A percentile compares a stretch with the other conserved stretches of the same genome.
Conservation (phyloP, 2,797 vertebrate species). For the Leptodactylus fallax region DNA sequence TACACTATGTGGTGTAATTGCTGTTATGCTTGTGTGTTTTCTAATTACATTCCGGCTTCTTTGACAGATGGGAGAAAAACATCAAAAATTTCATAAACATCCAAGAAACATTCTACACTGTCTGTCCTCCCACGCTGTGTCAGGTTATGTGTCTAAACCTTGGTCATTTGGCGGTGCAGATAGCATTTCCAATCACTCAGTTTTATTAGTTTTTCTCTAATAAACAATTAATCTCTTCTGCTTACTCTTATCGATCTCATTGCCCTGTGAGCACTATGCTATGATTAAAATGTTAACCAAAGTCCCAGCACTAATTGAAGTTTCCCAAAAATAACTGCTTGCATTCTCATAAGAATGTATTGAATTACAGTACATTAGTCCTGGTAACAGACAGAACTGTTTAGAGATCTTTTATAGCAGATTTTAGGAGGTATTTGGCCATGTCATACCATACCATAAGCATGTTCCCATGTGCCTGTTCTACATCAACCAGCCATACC, state of each 20-base stretch:
- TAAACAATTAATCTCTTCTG: conserved; percentile 56
- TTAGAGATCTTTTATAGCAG: too few relatives aligned
- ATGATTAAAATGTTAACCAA: conserved; percentile 44
- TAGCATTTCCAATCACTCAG: conserved; percentile 24
- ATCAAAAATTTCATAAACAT: conserved; percentile 32
- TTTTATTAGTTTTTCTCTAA: conserved; percentile 53
- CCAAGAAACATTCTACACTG: conserved; percentile 18
- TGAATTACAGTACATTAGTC: conserved; percentile 6
- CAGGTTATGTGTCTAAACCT: conserved; percentile 24
- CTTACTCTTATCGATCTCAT: conserved; percentile 56
- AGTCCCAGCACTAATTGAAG: conserved; percentile 40
- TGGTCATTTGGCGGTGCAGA: not conserved
- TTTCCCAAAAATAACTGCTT: conserved; percentile 40
- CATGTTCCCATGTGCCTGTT: too few relatives aligned
- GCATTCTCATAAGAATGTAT: not conserved
- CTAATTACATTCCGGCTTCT: conserved; percentile 45
- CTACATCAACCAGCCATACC: too few relatives aligned
- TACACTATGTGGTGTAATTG: conserved; percentile 4
- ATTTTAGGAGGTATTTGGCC: not conserved
- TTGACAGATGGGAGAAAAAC: conserved; percentile 52
- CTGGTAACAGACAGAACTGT: not conserved
- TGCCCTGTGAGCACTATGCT: conserved; percentile 12
- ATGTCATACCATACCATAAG: not conserved
- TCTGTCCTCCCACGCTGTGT: conserved; percentile 33
- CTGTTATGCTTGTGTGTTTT: conserved; percentile 27